A percentile compares a stretch with the other conserved stretches of the same genome.
Evolutionary conservation across 2,888 invertebrate species (phyloP).

Genomic region (Bedellia somnulentella): DNA sequence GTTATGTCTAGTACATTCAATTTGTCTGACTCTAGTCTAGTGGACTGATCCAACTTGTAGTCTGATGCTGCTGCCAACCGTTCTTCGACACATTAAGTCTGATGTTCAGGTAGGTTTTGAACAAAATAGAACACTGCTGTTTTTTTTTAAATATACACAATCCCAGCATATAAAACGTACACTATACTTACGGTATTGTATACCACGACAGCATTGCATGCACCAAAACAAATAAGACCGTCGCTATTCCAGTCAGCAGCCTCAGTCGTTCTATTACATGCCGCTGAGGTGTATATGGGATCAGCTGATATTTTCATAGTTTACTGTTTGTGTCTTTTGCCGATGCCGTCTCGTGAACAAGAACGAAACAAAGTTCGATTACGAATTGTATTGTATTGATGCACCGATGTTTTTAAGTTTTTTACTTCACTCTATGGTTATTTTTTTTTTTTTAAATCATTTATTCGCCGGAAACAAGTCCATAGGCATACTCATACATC

Average conservation of each 20-base stretch:
- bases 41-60: too few species aligned
- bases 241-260: constrained; percentile 80
- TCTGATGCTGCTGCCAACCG: too few species aligned
- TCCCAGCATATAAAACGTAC: background rate
- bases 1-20: too few species aligned
- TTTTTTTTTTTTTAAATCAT: too few species aligned
- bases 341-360: constrained; percentile 56
- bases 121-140: background rate
- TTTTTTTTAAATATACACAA: background rate
- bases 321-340: background rate
- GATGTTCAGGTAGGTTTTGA: background rate
- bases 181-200: constrained; percentile 51
- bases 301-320: constrained; percentile 27
- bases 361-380: too few species aligned
- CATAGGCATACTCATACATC: too few species aligned
- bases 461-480: too few species aligned
- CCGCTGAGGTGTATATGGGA: constrained; percentile 70
- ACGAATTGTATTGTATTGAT: too few species aligned
- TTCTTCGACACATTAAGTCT: too few species aligned
- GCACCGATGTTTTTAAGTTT: too few species aligned
- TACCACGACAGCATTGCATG: constrained; percentile 72
- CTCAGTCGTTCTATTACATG: constrained; percentile 79
- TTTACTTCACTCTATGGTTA: too few species aligned
- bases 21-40: too few species aligned
- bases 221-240: constrained; percentile 74